These are phyloP conservation scores for Ispidina lecontei DNA, from an alignment of 2,797 vertebrate genomes.

Conservation along the genomic window DNA sequence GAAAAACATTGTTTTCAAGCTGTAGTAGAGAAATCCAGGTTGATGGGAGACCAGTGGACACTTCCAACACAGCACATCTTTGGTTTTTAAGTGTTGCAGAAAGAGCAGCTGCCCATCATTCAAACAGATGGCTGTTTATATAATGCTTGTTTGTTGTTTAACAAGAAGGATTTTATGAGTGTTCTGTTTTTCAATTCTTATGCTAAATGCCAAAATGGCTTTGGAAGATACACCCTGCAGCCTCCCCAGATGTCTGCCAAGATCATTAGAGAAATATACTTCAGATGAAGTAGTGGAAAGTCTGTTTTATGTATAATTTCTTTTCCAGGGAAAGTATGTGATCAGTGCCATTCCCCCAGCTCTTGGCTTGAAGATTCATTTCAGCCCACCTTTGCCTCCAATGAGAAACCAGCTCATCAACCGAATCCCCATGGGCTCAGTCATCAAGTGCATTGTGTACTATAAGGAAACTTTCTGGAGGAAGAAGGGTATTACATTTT, in stretches of 20 bases:
- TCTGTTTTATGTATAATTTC: slow-evolving; percentile 1
- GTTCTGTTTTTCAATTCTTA: neutral
- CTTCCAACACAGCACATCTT: neutral
- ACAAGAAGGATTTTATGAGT: neutral
- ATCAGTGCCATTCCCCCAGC: slow-evolving; percentile 89
- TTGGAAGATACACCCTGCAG: neutral
- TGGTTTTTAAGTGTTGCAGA: neutral
- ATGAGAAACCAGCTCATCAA: slow-evolving; percentile 94
- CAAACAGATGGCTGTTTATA: neutral
- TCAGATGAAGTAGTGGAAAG: neutral
- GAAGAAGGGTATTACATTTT: slow-evolving; percentile 84
- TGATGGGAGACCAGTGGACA: neutral
- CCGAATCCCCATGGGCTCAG: slow-evolving; percentile 93
- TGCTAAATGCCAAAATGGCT: neutral
- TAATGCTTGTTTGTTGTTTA: slow-evolving; percentile 3
- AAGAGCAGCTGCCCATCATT: slow-evolving; percentile 3
- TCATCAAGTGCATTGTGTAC: slow-evolving; percentile 98
- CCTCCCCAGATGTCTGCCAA: neutral
- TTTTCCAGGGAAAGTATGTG: slow-evolving; percentile 88
- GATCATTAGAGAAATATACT: neutral
- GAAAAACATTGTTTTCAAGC: neutral
- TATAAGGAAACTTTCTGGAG: slow-evolving; percentile 97
- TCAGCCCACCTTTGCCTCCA: slow-evolving; percentile 90
- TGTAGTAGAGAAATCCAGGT: neutral
- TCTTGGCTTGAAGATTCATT: slow-evolving; percentile 93